phyloP scores from a whole-genome alignment of 2,888 invertebrate species.

The Mythimna pallens region DNA sequence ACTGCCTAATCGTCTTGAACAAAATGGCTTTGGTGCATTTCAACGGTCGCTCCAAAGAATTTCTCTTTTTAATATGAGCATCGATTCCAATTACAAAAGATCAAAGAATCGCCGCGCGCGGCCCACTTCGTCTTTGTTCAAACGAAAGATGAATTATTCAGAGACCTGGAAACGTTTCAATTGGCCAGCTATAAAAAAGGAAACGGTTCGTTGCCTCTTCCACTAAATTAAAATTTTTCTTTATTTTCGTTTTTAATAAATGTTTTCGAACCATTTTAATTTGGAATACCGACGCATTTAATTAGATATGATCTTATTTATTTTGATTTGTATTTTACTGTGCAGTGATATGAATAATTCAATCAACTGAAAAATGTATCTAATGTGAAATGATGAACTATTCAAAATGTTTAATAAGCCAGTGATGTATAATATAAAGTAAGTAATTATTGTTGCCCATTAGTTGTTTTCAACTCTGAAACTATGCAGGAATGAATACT shows the following conservation, averaged over 20 bases:
- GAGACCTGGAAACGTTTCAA: constrained; percentile 91
- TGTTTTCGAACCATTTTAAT: constrained; percentile 78
- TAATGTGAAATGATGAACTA: constrained; percentile 29
- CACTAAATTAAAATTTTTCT: constrained; percentile 89
- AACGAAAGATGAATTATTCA: constrained; percentile 91
- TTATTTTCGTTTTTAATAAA: constrained; percentile 84
- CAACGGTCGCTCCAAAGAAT: constrained; percentile 86
- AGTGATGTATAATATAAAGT: constrained; percentile 20
- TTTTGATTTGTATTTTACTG: constrained; percentile 41
- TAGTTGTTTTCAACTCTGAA: constrained; percentile 2
- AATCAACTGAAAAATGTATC: constrained; percentile 19
- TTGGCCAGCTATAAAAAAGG: constrained; percentile 90
- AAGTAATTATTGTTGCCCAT: background rate
- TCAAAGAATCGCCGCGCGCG: constrained; percentile 91
- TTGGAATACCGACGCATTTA: constrained; percentile 62
- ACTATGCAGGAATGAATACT: background rate
- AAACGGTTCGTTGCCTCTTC: constrained; percentile 90
- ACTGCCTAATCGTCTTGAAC: constrained; percentile 85
- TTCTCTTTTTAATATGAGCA: constrained; percentile 91
- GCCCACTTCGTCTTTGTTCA: constrained; percentile 91
- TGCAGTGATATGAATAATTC: constrained; percentile 29
- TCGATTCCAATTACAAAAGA: constrained; percentile 91
- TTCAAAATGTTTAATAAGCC: constrained; percentile 3
- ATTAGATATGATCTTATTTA: constrained; percentile 45
- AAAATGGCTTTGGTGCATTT: constrained; percentile 89